Conservation (phyloP, 2,113 vertebrate species). For the Nannobrachium achirus region DNA sequence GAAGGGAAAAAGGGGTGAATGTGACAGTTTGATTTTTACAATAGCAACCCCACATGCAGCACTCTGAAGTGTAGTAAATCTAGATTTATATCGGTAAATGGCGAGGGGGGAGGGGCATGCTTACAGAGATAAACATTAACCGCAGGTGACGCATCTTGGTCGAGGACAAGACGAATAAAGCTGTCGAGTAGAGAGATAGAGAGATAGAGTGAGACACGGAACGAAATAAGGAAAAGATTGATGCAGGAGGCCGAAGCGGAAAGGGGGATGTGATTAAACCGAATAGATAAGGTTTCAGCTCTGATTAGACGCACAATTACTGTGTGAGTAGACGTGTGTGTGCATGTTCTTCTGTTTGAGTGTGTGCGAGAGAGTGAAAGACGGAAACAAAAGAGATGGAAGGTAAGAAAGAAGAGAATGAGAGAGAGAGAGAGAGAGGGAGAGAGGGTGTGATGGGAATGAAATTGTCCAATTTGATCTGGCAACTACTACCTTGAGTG, state of each 20-base stretch:
- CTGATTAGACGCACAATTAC: slow-evolving; percentile 33
- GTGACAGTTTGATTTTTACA: slow-evolving; percentile 61
- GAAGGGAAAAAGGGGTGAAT: slow-evolving; percentile 21
- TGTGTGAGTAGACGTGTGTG: neutral
- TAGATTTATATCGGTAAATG: slow-evolving; percentile 56
- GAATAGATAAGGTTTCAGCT: slow-evolving; percentile 47
- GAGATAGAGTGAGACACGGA: slow-evolving; percentile 14
- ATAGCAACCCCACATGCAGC: slow-evolving; percentile 52
- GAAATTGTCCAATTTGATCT: too few relatives aligned
- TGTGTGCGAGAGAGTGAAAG: neutral
- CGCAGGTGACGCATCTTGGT: slow-evolving; percentile 58
- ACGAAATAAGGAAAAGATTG: slow-evolving; percentile 46
- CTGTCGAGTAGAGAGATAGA: slow-evolving; percentile 52
- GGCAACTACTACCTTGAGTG: too few relatives aligned
- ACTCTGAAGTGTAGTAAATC: slow-evolving; percentile 64
- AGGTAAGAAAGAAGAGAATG: neutral
- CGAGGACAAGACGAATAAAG: slow-evolving; percentile 56
- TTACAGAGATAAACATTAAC: slow-evolving; percentile 69
- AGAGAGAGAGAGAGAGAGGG: neutral
- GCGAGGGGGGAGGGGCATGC: slow-evolving; percentile 38
- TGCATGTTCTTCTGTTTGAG: neutral
- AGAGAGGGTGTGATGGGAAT: neutral
- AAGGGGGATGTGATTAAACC: slow-evolving; percentile 53
- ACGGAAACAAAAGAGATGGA: neutral
- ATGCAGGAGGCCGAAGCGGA: slow-evolving; percentile 44